Percentiles rank a stretch among this genome's conserved stretches.
These are phyloP conservation scores for Brachionichthys hirsutus DNA, from an alignment of 2,113 vertebrate genomes.

Conservation along the genomic window DNA sequence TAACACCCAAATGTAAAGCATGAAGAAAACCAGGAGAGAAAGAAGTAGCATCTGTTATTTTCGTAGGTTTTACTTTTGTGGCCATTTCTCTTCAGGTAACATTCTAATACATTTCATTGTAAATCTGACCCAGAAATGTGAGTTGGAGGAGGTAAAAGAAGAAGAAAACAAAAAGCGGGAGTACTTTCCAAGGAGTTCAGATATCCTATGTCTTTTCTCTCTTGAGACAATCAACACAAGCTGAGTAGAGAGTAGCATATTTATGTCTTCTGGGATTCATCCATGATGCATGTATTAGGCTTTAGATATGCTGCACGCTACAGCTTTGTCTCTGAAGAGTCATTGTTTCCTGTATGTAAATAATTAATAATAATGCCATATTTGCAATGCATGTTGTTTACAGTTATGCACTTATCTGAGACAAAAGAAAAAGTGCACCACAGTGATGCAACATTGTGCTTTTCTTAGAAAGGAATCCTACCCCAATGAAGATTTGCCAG, in stretches of 20 bases:
- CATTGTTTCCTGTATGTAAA: constrained; percentile 49
- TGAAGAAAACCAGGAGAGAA: constrained; percentile 17
- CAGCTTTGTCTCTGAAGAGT: constrained; percentile 39
- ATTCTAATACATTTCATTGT: constrained; percentile 33
- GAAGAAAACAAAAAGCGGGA: constrained; percentile 20
- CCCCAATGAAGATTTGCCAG: constrained; percentile 48
- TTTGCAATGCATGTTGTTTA: constrained; percentile 49
- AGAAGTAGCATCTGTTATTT: constrained; percentile 5
- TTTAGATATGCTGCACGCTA: constrained; percentile 47
- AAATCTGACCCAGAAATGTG: constrained; percentile 30
- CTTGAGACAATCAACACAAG: constrained; percentile 32
- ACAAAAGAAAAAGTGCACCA: constrained; percentile 46
- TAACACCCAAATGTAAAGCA: constrained; percentile 24
- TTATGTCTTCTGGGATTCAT: constrained; percentile 44
- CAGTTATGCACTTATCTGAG: constrained; percentile 46
- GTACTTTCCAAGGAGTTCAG: constrained; percentile 21
- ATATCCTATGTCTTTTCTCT: constrained; percentile 5
- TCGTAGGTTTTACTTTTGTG: constrained; percentile 22
- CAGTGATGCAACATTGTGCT: constrained; percentile 30
- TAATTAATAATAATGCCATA: constrained; percentile 51
- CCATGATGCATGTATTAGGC: constrained; percentile 24
- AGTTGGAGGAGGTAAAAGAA: constrained; percentile 15
- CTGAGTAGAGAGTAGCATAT: constrained; percentile 24
- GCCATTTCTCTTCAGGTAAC: constrained; percentile 31
- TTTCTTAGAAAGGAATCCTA: constrained; percentile 29